Base-by-base conservation (phyloP, 2,113 vertebrate genomes). In the Melanotaenia duboulayi region DNA sequence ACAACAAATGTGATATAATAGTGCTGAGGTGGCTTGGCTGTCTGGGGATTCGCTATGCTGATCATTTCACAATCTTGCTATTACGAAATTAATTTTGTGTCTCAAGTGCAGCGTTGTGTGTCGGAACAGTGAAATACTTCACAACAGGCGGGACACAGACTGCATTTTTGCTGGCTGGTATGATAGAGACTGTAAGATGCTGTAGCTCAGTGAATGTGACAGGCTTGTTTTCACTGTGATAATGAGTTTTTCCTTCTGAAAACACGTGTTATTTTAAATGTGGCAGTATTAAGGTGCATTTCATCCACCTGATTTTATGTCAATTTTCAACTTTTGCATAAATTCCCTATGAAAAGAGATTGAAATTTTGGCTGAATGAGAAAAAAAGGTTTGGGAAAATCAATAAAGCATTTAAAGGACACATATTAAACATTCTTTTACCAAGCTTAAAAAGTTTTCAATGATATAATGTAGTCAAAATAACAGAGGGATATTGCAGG, bases 31-130 rank as follows among this genome's bases (percentile, higher is more conserved):
- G 66, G 40, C 59, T 39, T 32, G 24, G 44, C 52, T 73, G 67
- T 73, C 65, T 64, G 54, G n/a, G 65, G 61, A 77, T 60, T 24
- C 2, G 46, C 49, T 32, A 65, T 78, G 62, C 59, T 48, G 60
- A 84, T 81, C 76, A 65, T 82, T 69, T 74, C 39, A 57, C 57
- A 50, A 58, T 68, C 60, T 80, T 13, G 22, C 50, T 25, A 61
- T 71, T 76, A 78, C 42, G 24, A 81, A 89, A 85, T 83, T 60
- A 81, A 81, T 87, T 84, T 78, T 59, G 51, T 82, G 73, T 80
- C 78, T 73, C 62, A 65, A 76, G 58, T 66, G 74, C 71, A 55
- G 42, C 0, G 72, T 83, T 55, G 75, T 81, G 78, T 65, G 54
- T 66, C 58, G 0, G 28, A 71, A 64, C 61, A 35, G 55, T 19